These are phyloP conservation scores for Xanthostigma xanthostigma DNA, from an alignment of 2,888 invertebrate genomes.

Conservation along the genomic window DNA sequence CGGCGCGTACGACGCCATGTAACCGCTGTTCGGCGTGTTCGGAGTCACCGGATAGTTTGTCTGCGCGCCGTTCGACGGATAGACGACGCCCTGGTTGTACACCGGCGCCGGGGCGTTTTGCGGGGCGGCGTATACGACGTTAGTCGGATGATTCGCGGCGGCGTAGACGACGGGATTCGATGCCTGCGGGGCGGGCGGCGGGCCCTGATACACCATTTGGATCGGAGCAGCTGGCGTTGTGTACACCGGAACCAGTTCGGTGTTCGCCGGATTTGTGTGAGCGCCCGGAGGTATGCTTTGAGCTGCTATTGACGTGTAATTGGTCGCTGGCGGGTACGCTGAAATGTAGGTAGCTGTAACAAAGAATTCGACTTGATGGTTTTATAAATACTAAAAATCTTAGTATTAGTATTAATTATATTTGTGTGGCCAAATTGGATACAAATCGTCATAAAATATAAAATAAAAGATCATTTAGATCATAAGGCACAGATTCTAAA, in stretches of 20 bases:
- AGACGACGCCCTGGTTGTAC: too few relatives aligned
- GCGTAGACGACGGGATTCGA: not conserved
- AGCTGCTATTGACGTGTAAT: not conserved
- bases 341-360: not conserved
- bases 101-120: not conserved
- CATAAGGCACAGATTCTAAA: too few relatives aligned
- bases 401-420: too few relatives aligned
- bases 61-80: too few relatives aligned
- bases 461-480: too few relatives aligned
- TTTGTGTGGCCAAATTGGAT: too few relatives aligned
- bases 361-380: too few relatives aligned
- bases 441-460: too few relatives aligned
- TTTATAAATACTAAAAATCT: too few relatives aligned
- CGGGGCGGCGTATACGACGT: not conserved
- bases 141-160: not conserved
- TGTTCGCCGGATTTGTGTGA: conserved; percentile 9
- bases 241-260: conserved; percentile 19
- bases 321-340: not conserved
- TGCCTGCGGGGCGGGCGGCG: not conserved
- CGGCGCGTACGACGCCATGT: not conserved
- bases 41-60: not conserved
- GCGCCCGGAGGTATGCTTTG: not conserved
- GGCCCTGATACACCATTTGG: conserved; percentile 19
- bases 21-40: not conserved
- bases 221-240: conserved; percentile 17